Evolutionary conservation across 2,888 invertebrate genomes (phyloP).

Genomic region (Taenaris catops): DNA sequence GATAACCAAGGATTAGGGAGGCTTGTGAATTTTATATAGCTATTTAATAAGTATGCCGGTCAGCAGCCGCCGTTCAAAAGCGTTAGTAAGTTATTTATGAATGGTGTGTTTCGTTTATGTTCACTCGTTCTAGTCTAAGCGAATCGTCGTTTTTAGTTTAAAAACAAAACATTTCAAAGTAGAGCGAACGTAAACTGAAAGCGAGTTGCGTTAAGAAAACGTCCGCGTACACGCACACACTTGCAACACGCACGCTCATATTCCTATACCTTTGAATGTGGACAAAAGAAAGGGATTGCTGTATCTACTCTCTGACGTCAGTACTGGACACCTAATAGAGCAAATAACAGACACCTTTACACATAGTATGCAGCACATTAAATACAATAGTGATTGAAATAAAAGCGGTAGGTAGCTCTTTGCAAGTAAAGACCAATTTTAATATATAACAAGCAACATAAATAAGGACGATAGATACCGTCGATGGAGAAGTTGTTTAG

Average conservation of each 20-base stretch:
- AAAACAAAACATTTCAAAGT: conserved; percentile 14
- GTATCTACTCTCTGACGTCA: conserved; percentile 77
- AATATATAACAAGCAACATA: no score
- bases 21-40: no score
- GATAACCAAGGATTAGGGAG: no score
- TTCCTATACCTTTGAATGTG: conserved; percentile 77
- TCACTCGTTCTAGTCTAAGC: conserved; percentile 18
- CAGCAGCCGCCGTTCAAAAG: conserved; percentile 53
- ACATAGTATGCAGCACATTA: conserved; percentile 26
- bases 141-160: conserved; percentile 6
- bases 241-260: conserved; percentile 70
- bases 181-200: conserved; percentile 40
- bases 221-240: conserved; percentile 56
- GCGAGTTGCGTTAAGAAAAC: conserved; percentile 35
- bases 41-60: no score
- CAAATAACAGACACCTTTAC: conserved; percentile 66
- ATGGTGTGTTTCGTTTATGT: conserved; percentile 35
- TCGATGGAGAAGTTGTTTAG: conserved; percentile 68
- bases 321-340: conserved; percentile 76
- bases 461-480: no score
- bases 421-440: no score
- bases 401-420: no score
- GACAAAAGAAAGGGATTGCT: conserved; percentile 74
- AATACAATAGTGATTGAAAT: no score
- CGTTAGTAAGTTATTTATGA: conserved; percentile 52